A percentile compares a stretch with the other conserved stretches of the same genome.
phyloP scores from a whole-genome alignment of 2,888 invertebrate species.

The Dryocosmus kuriphilus region DNA sequence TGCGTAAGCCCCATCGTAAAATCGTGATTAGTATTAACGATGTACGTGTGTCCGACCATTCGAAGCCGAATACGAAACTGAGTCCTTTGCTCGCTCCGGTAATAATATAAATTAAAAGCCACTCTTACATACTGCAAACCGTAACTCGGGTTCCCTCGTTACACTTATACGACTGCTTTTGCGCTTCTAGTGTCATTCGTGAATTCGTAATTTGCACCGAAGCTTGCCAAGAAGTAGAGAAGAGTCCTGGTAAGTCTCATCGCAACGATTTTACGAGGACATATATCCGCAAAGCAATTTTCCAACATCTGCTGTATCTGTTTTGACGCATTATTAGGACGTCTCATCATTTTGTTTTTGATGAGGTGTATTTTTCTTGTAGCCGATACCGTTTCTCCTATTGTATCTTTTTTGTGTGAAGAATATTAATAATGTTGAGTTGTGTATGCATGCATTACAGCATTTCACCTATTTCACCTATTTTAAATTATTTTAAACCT shows the following conservation, averaged over 20 bases:
- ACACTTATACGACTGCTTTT: constrained; percentile 32
- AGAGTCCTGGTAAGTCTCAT: neutral
- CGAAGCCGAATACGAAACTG: constrained; percentile 49
- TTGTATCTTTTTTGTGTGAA: too few relatives aligned
- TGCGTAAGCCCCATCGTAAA: constrained; percentile 61
- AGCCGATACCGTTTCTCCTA: too few relatives aligned
- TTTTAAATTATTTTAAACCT: too few relatives aligned
- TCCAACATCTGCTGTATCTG: neutral
- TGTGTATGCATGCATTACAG: too few relatives aligned
- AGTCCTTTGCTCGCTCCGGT: constrained; percentile 56
- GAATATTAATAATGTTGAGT: too few relatives aligned
- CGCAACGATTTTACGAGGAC: neutral
- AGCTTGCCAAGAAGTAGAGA: neutral
- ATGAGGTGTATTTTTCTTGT: too few relatives aligned
- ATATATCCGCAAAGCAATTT: neutral
- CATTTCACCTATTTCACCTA: too few relatives aligned
- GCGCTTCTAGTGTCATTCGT: constrained; percentile 23
- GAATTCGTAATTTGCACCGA: constrained; percentile 25
- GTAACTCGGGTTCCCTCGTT: constrained; percentile 56
- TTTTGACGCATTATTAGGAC: neutral
- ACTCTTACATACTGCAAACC: constrained; percentile 55
- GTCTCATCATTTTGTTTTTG: too few relatives aligned
- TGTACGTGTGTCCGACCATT: constrained; percentile 52
- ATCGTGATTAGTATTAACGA: constrained; percentile 65
- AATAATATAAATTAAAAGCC: constrained; percentile 69